Evolutionary conservation across 2,888 invertebrate genomes (phyloP), one percentile per base, ranked within the genome.

Genomic region (Drosophila aldrichi): DNA sequence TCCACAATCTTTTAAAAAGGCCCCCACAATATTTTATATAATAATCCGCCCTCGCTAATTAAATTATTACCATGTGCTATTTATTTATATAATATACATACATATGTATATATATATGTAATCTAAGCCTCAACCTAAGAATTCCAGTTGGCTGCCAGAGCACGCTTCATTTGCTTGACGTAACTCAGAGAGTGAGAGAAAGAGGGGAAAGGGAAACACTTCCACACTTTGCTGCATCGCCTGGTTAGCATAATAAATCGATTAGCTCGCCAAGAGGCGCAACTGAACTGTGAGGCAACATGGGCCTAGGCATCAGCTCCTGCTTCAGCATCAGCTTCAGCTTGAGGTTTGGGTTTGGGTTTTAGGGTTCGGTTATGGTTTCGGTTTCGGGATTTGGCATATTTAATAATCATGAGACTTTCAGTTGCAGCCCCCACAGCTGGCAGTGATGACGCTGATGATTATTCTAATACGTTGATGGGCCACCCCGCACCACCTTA

Each of bases 161-260:
- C 62, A 81, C 72, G 88, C 84, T 80, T 90, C 89, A 88, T 83
- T 88, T 78, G 81, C 78, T 70, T 81, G 74, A 69, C 71, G 68
- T 32, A 49, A 32, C 32, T 49, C 18, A 10, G 41, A 41, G 40
- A 10, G 40, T 10, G 40, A n/a, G 40, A n/a, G 40, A 4, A 4
- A 2, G 32, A 7, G 32, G 3, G 22, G 22, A 20, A 3, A 6
- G 29, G 43, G 52, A 38, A 54, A 56, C 56, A 79, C 51, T 56
- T 56, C 56, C 62, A 72, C 69, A 79, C 64, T 89, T 83, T 79
- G 66, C 88, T 84, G 88, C 90, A 81, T 76, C 88, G 89, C 77
- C 86, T 87, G 89, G 89, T 90, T 86, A 84, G 86, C 89, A 89
- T 89, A 86, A 90, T 86, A 90, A 90, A 86, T 86, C 86, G 86